phyloP scores from a whole-genome alignment of 2,113 vertebrate species.

The Pangasianodon gigas region DNA sequence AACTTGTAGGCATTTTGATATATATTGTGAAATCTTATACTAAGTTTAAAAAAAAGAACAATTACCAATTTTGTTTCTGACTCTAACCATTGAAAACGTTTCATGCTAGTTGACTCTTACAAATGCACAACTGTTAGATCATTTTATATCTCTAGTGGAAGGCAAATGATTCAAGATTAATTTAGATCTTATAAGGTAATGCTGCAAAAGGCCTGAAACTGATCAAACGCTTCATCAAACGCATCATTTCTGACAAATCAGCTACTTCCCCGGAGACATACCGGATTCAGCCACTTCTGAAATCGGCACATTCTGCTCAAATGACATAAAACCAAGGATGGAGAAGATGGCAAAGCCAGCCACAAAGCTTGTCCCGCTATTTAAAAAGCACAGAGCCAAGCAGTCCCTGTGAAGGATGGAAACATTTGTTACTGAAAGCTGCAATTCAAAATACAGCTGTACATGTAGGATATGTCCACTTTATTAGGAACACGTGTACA shows the following conservation, averaged over 20 bases:
- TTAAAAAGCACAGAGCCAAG: conserved; percentile 89
- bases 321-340: conserved; percentile 95
- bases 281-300: conserved; percentile 94
- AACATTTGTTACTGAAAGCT: neutral
- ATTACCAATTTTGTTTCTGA: neutral
- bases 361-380: conserved; percentile 92
- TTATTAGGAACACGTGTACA: too few species aligned
- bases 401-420: conserved; percentile 80
- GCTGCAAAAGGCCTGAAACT: neutral
- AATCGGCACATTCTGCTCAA: conserved; percentile 89
- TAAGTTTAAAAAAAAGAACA: neutral
- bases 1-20: neutral
- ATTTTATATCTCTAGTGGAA: neutral
- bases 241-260: neutral
- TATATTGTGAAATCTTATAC: neutral
- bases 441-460: neutral
- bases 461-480: neutral
- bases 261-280: conserved; percentile 61
- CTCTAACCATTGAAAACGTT: neutral
- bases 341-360: conserved; percentile 97
- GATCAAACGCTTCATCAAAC: neutral
- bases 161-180: neutral
- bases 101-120: neutral
- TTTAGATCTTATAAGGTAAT: neutral
- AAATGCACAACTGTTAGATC: neutral